Conservation (phyloP, 2,113 vertebrate genomes). For the Megaceryle maxima region DNA sequence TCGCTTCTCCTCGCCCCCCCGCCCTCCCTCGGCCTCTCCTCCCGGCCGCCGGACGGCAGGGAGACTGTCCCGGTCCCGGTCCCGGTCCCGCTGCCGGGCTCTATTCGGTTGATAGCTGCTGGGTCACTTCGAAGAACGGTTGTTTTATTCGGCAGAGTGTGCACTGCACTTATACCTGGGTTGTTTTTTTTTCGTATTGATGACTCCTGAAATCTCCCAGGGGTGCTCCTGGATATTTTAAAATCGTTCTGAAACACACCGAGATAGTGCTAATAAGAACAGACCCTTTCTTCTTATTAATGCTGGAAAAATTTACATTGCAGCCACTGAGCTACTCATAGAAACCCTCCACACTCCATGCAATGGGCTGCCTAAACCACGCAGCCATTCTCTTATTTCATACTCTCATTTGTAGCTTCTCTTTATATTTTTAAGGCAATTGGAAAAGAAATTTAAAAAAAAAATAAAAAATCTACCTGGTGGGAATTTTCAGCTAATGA, state of each 20-base stretch:
- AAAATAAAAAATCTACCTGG: background rate
- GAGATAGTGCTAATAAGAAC: accelerated
- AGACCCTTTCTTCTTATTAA: background rate
- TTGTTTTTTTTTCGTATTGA: background rate
- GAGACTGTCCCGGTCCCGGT: too few species aligned
- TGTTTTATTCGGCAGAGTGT: background rate
- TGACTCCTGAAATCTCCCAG: too few species aligned
- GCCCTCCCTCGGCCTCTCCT: background rate
- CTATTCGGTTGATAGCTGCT: background rate
- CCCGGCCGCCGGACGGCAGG: too few species aligned
- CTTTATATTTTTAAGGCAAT: accelerated
- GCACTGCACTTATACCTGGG: background rate
- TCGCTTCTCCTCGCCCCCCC: background rate
- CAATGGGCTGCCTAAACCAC: background rate
- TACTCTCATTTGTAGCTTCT: background rate
- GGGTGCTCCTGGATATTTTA: too few species aligned
- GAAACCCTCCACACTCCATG: accelerated
- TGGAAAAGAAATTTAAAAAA: too few species aligned
- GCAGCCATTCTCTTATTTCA: accelerated
- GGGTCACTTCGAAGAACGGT: background rate
- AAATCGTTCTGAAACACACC: accelerated
- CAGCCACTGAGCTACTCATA: background rate
- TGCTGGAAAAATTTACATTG: accelerated
- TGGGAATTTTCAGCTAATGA: background rate
- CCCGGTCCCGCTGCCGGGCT: too few species aligned